Evolutionary conservation across 2,888 invertebrate genomes (phyloP), one percentile per base, ranked within the genome.

Genomic region (Hyposoter dolosus): DNA sequence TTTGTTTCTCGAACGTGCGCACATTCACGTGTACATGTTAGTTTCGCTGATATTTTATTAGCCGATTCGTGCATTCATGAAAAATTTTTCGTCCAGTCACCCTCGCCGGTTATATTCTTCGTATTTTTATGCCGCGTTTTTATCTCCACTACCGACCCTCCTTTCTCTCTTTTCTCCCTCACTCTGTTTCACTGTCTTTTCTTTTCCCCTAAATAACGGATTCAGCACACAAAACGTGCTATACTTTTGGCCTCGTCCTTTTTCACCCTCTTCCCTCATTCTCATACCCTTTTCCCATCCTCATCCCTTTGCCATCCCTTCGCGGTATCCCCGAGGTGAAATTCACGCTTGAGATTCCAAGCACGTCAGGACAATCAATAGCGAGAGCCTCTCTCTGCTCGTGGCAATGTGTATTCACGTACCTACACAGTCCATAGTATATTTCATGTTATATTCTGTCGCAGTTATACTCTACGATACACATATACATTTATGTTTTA

Each of bases 301-400:
- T 35, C 32, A 23, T 71, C 35, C 60, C 28, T 69, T 56, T 43
- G 28, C 78, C 19, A 83, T 81, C 74, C 68, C 68, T 35, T 60
- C 75, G 74, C 47, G 76, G 79, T 82, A 68, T 77, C 84, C 85
- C 78, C 75, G 85, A 83, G 87, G 86, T 84, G 79, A 80, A 83
- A 88, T 87, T 81, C 86, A 77, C 86, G 86, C 74, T 87, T 74
- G 76, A 84, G 86, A 91, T 91, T 91, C 91, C 66, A 84, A 83
- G 86, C 89, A 90, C 90, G 91, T 90, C 89, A 86, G 79, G 89
- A 90, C 90, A 91, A 91, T 91, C 91, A 90, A 91, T 91, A 91
- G 89, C 85, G 87, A 88, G 80, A 78, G 74, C 53, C 75, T 60
- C 71, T 60, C 71, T 60, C 87, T 85, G 87, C 88, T 83, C 88